Evolutionary conservation across 2,113 vertebrate species (phyloP).

Genomic region (Tachysurus fulvidraco): DNA sequence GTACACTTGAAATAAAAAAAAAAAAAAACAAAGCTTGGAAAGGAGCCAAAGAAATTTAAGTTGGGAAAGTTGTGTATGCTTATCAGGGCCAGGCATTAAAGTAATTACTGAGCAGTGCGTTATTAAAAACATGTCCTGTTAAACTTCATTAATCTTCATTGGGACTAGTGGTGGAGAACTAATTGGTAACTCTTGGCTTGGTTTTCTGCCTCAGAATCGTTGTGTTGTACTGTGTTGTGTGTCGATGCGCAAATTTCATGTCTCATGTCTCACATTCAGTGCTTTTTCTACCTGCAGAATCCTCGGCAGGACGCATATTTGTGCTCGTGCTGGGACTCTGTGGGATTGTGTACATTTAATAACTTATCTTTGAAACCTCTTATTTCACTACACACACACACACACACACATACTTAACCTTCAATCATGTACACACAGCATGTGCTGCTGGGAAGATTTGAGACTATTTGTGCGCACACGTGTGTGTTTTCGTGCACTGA

Average conservation of each 20-base stretch:
- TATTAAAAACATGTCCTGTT: constrained; percentile 20
- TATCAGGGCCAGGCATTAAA: background rate
- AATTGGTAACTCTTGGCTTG: constrained; percentile 7
- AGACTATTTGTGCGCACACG: background rate
- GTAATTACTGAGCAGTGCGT: constrained; percentile 24
- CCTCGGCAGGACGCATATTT: background rate
- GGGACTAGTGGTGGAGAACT: constrained; percentile 38
- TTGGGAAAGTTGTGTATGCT: background rate
- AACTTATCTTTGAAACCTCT: constrained; percentile 8
- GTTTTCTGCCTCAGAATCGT: background rate
- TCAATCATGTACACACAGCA: background rate
- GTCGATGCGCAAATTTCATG: constrained; percentile 9
- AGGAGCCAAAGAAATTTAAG: background rate
- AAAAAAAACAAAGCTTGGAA: background rate
- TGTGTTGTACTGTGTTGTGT: constrained; percentile 12
- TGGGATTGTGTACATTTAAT: constrained; percentile 37
- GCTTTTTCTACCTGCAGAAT: background rate
- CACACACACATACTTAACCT: constrained; percentile 46
- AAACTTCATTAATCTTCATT: constrained; percentile 43
- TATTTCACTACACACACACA: constrained; percentile 7
- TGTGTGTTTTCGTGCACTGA: background rate
- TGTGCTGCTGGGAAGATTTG: background rate
- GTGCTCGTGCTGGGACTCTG: constrained; percentile 30
- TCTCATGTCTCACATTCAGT: constrained; percentile 1
- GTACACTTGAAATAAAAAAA: constrained; percentile 21